phyloP scores from a whole-genome alignment of 2,113 vertebrate species.

The Rhizomys pruinosus region DNA sequence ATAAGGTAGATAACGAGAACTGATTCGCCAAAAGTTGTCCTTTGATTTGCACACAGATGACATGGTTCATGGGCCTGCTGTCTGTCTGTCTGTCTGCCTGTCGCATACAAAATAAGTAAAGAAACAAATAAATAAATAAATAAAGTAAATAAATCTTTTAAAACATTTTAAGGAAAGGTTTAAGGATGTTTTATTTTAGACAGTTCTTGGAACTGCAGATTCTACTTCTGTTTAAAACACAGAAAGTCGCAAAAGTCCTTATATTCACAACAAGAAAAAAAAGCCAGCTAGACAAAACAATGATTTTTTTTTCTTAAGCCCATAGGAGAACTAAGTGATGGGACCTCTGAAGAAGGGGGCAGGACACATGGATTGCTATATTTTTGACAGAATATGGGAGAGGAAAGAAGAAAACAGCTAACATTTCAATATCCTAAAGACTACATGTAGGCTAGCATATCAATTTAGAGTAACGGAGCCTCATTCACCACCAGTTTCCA shows the following conservation, averaged over 20 bases:
- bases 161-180: background rate
- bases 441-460: background rate
- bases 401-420: background rate
- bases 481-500: background rate
- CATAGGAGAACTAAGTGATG: background rate
- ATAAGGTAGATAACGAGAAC: background rate
- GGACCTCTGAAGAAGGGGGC: background rate
- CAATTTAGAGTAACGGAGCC: slow-evolving; percentile 1
- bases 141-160: background rate
- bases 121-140: background rate
- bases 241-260: background rate
- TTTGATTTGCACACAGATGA: background rate
- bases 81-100: background rate
- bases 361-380: background rate
- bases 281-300: background rate
- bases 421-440: background rate
- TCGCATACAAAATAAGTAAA: background rate
- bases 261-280: background rate
- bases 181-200: slow-evolving; percentile 35
- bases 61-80: background rate
- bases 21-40: background rate
- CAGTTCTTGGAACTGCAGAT: background rate
- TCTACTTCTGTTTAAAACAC: background rate
- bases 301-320: background rate
- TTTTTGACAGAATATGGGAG: background rate